Evolutionary conservation across 2,888 invertebrate species (phyloP).

Genomic region (Orthonychiurus folsomi): DNA sequence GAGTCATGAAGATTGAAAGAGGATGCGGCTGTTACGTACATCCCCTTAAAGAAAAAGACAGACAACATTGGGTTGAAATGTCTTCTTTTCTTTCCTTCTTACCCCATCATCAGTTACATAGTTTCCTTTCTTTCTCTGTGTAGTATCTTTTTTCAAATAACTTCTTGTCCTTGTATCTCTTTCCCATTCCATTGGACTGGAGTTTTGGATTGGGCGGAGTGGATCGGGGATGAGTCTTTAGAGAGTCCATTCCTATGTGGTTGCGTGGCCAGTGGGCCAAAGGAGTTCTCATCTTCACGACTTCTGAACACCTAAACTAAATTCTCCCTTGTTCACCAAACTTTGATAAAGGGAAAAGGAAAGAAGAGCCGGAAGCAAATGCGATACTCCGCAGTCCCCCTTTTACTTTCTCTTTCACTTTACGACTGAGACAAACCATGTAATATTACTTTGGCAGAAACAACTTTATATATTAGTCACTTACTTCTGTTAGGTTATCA

Average conservation of each 20-base stretch:
- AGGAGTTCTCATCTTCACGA: slow-evolving; percentile 9
- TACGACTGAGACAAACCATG: neutral
- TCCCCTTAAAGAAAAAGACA: neutral
- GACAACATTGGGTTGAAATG: neutral
- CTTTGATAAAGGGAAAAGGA: slow-evolving; percentile 7
- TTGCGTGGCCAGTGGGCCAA: neutral
- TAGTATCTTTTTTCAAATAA: too few relatives aligned
- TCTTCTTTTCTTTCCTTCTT: neutral
- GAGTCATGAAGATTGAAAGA: neutral
- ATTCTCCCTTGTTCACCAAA: neutral
- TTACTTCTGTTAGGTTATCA: slow-evolving; percentile 9
- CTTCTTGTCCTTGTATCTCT: neutral
- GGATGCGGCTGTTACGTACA: neutral
- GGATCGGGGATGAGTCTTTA: slow-evolving; percentile 3
- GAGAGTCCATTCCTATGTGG: neutral
- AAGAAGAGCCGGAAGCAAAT: neutral
- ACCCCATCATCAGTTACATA: neutral
- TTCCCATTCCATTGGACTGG: neutral
- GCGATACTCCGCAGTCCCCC: neutral
- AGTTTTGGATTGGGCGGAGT: neutral
- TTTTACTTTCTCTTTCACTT: neutral
- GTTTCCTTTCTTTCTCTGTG: neutral
- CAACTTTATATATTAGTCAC: neutral
- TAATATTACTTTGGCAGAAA: neutral
- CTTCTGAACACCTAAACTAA: slow-evolving; percentile 4